Conservation (phyloP, 2,888 invertebrate species). For the Euspilapteryx auroguttella region DNA sequence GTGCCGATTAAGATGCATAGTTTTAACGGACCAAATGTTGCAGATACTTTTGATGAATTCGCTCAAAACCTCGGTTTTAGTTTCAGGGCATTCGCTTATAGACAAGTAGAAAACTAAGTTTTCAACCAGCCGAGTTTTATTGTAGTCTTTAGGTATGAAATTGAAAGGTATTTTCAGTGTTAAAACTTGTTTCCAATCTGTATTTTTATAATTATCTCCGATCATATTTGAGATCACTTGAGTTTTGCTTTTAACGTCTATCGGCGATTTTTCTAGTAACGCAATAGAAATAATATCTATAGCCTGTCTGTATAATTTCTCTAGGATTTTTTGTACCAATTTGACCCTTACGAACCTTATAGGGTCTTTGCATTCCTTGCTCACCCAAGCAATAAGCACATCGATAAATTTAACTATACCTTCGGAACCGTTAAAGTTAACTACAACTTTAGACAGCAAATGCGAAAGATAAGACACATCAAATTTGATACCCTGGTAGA, state of each 20-base stretch:
- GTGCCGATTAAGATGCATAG: slow-evolving; percentile 69
- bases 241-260: slow-evolving; percentile 29
- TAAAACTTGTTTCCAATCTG: slow-evolving; percentile 70
- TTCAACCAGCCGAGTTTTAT: slow-evolving; percentile 47
- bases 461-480: slow-evolving; percentile 48
- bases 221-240: slow-evolving; percentile 49
- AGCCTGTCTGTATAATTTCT: slow-evolving; percentile 57
- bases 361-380: slow-evolving; percentile 16
- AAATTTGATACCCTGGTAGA: slow-evolving; percentile 19
- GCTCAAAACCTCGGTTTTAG: slow-evolving; percentile 18
- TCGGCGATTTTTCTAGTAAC: slow-evolving; percentile 54
- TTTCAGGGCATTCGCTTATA: slow-evolving; percentile 22
- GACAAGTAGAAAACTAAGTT: slow-evolving; percentile 67
- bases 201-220: slow-evolving; percentile 42
- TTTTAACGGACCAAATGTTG: slow-evolving; percentile 68
- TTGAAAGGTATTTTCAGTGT: slow-evolving; percentile 32
- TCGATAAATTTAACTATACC: slow-evolving; percentile 54
- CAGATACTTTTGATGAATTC: slow-evolving; percentile 58
- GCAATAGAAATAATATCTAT: slow-evolving; percentile 60
- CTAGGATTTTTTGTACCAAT: slow-evolving; percentile 52
- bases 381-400: slow-evolving; percentile 56
- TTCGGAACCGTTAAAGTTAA: slow-evolving; percentile 52
- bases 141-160: slow-evolving; percentile 60
- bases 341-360: slow-evolving; percentile 32
- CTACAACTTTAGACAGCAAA: slow-evolving; percentile 64